Base-by-base conservation (phyloP, 1,140 invertebrate species). In the Lutraria rhynchaena region DNA sequence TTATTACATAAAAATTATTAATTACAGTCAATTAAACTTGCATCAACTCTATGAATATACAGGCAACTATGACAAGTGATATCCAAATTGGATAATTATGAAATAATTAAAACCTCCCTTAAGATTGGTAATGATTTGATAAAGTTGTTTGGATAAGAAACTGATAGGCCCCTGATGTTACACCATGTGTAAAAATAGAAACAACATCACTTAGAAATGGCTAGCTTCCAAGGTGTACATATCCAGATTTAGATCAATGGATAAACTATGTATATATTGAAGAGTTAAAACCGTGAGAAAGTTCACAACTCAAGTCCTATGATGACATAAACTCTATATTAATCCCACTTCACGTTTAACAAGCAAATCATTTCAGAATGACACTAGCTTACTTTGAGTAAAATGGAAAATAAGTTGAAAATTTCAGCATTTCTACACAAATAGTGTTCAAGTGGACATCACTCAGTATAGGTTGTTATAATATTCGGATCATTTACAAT, bases 251-350 rank as follows among this genome's bases (percentile, higher is more conserved):
- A 41, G 57, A 35, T 61, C 31, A 46, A 49, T 75, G 71, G 46
- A 61, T 75, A 35, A 60, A 58, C 71, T 41, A 17, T 75, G 55
- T 46, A 41, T 29, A 60, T 41, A 60, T 2, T n/a, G 17, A 29
- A n/a, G 31, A 60, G 35, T 13, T 60, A 44, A 46, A 75, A 75
- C 31, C 71, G 71, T 75, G 71, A 75, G 71, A 75, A 75, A 75
- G 37, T 75, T 75, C 71, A 75, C 33, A 44, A 44, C 44, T 41
- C 44, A 55, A 60, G 24, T 46, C 33, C 53, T 24, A n/a, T 22
- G 71, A 75, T 75, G 71, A 75, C 71, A 75, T 75, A 58, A 58
- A 75, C 57, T 58, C 53, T 75, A 75, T 75, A 75, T 60, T 75
- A 75, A 75, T 75, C 53, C 71, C 22, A 60, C 71, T 75, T 61